These are phyloP conservation scores for Metopolophium dirhodum DNA, from an alignment of 1,140 invertebrate genomes.

Conservation along the genomic window DNA sequence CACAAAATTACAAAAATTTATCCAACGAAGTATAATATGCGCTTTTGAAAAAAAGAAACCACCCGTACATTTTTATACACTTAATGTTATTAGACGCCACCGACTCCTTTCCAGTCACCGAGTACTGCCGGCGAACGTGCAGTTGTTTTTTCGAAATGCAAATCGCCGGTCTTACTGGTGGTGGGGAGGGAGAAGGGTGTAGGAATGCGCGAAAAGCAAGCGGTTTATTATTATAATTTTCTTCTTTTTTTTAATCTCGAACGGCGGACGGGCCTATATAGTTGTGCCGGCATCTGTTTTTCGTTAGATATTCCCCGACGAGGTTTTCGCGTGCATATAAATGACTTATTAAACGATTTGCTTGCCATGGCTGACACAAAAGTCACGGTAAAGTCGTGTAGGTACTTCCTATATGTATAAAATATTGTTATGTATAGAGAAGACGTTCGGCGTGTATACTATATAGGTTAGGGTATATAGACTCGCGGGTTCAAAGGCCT, in stretches of 20 bases:
- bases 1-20: neutral
- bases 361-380: neutral
- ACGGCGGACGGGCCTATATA: slow-evolving; percentile 26
- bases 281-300: slow-evolving; percentile 37
- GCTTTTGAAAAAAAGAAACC: neutral
- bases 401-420: neutral
- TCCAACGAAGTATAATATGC: neutral
- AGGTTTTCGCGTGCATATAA: slow-evolving; percentile 40
- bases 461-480: neutral
- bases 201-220: neutral
- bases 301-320: slow-evolving; percentile 43
- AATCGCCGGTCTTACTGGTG: neutral
- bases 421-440: neutral
- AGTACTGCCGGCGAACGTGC: neutral
- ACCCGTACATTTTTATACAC: neutral
- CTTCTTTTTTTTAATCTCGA: slow-evolving; percentile 34
- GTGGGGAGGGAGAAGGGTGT: neutral
- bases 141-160: slow-evolving; percentile 47
- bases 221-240: slow-evolving; percentile 13
- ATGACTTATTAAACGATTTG: slow-evolving; percentile 54
- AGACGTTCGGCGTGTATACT: neutral
- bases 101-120: neutral
- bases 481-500: neutral
- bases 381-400: neutral
- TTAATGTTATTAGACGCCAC: neutral